These are phyloP conservation scores for Cairina moschata DNA, from an alignment of 2,113 vertebrate genomes.

Conservation along the genomic window DNA sequence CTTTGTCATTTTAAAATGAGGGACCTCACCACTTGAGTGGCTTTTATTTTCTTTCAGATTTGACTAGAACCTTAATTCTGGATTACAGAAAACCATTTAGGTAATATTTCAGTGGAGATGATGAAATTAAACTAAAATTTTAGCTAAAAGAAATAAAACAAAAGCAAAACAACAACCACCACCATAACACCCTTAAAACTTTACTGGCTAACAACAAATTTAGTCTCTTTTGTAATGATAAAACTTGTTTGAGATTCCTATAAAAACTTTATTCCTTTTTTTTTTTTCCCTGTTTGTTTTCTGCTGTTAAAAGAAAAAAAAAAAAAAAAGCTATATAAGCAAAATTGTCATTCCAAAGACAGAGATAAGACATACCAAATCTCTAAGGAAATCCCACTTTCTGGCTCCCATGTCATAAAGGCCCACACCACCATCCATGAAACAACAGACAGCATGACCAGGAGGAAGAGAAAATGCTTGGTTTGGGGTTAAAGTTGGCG, in stretches of 20 bases:
- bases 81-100: background rate
- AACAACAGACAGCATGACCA: constrained; percentile 94
- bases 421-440: constrained; percentile 96
- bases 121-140: background rate
- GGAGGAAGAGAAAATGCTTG: constrained; percentile 94
- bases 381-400: constrained; percentile 98
- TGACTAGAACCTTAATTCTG: background rate
- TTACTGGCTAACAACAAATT: background rate
- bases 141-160: background rate
- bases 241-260: background rate
- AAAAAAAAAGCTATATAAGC: background rate
- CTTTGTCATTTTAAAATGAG: background rate
- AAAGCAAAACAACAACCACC: background rate
- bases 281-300: no score
- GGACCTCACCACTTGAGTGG: background rate
- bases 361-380: constrained; percentile 84
- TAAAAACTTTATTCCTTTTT: no score
- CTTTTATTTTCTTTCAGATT: background rate
- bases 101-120: background rate
- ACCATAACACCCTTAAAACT: background rate
- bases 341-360: background rate
- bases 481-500: constrained; percentile 88
- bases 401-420: constrained; percentile 95
- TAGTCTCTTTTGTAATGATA: background rate
- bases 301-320: background rate